Evolutionary conservation across 2,888 invertebrate genomes (phyloP), one percentile per base, ranked within the genome.

Genomic region (Mylabris sibirica): DNA sequence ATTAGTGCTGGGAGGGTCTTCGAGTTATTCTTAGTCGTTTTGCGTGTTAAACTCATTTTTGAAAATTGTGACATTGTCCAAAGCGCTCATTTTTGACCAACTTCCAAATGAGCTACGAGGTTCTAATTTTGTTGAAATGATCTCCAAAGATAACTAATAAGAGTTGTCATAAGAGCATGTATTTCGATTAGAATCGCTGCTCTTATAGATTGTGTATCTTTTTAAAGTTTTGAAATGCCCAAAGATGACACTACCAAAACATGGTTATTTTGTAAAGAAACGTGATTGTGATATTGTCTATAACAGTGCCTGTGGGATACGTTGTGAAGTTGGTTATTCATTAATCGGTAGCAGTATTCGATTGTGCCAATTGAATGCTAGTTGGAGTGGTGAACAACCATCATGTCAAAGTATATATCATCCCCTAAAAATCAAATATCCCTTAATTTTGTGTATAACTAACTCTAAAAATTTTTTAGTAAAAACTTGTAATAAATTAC

Each of bases 261-360:
- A 91, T 79, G 92, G 91, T 4, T 91, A 90, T 80, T 89, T 92
- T 78, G 90, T 92, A 1, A 90, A 90, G 74, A 84, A 83, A 61
- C 86, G 86, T 49, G 85, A 86, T 34, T 92, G 92, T 79, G 87
- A 86, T 68, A 90, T 89, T 76, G 90, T 90, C 6, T 85, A 91
- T 62, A 90, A 91, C 79, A 90, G 90, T n/a, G 91, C 91, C 0
- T 92, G 92, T 81, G 92, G 91, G 0, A 85, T 90, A 8, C 85
- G 90, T 59, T 92, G 92, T 78, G 87, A 88, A 76, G 88, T 90
- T 30, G 92, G 92, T 1, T 92, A 89, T 80, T 81, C 80, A 63
- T 75, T 85, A 34, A 79, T 77, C 38, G 85, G 85, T 11, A 84
- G 78, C 74, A 89, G 88, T 74, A 88, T 92, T 60, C 83, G 91